A percentile compares a stretch with the other conserved stretches of the same genome.
These are phyloP conservation scores for Toxonevra muliebris DNA, from an alignment of 2,888 invertebrate species.

Conservation along the genomic window DNA sequence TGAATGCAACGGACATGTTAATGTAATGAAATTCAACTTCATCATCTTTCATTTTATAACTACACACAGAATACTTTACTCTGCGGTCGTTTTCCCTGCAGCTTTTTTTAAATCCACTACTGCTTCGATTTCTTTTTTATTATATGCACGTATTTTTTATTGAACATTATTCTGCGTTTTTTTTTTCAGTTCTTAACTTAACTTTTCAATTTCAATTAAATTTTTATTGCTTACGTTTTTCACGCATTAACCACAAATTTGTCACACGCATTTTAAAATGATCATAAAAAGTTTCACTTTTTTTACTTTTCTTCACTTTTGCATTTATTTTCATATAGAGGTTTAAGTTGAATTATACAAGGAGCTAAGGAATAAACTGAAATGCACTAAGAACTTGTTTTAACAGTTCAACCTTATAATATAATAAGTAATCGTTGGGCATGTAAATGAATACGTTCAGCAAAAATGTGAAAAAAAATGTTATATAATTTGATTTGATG, in stretches of 20 bases:
- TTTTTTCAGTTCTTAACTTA: not conserved
- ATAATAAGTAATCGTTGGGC: no score
- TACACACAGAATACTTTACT: no score
- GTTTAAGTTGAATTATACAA: no score
- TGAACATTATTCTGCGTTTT: conserved; percentile 7
- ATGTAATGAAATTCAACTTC: conserved; percentile 42
- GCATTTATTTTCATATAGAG: no score
- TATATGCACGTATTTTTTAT: not conserved
- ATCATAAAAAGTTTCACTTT: not conserved
- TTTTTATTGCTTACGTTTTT: not conserved
- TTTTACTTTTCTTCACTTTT: no score
- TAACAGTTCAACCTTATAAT: no score
- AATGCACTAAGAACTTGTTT: no score
- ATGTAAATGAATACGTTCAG: no score
- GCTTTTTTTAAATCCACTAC: not conserved
- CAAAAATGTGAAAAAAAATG: no score
- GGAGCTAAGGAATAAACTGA: no score
- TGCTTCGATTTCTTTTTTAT: not conserved
- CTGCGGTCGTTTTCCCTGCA: not conserved
- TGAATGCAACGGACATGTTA: conserved; percentile 49
- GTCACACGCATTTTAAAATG: conserved; percentile 7
- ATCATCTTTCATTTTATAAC: conserved; percentile 3
- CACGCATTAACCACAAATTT: conserved; percentile 14
- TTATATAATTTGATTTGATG: no score
- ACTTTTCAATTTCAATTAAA: conserved; percentile 9